Evolutionary conservation across 2,797 vertebrate species (phyloP).

Genomic region (Thripadectes ignobilis): DNA sequence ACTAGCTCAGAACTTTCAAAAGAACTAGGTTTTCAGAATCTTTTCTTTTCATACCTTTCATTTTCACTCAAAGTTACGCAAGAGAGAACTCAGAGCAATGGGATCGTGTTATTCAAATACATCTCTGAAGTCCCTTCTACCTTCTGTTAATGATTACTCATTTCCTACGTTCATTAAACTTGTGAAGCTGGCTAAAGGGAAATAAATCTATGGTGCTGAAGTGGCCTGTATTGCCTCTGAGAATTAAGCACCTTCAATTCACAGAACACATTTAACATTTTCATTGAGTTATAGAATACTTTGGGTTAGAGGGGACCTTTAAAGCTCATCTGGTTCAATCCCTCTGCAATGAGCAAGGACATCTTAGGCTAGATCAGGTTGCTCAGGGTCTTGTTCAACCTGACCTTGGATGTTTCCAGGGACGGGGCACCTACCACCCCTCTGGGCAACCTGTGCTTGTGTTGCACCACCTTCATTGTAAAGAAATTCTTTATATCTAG

Average conservation of each 20-base stretch:
- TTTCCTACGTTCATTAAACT: neutral
- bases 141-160: neutral
- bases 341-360: neutral
- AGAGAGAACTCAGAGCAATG: neutral
- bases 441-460: neutral
- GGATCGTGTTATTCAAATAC: neutral
- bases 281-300: neutral
- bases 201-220: neutral
- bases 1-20: neutral
- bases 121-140: neutral
- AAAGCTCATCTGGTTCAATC: neutral
- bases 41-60: neutral
- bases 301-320: neutral
- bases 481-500: neutral
- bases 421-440: neutral
- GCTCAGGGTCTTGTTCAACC: neutral
- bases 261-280: neutral
- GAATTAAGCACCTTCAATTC: neutral
- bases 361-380: neutral
- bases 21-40: neutral
- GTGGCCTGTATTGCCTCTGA: neutral
- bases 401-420: neutral
- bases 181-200: neutral
- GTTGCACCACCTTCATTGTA: neutral
- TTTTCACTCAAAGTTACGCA: neutral